Conservation (phyloP, 2,888 invertebrate species). For the Lithosia quadra region DNA sequence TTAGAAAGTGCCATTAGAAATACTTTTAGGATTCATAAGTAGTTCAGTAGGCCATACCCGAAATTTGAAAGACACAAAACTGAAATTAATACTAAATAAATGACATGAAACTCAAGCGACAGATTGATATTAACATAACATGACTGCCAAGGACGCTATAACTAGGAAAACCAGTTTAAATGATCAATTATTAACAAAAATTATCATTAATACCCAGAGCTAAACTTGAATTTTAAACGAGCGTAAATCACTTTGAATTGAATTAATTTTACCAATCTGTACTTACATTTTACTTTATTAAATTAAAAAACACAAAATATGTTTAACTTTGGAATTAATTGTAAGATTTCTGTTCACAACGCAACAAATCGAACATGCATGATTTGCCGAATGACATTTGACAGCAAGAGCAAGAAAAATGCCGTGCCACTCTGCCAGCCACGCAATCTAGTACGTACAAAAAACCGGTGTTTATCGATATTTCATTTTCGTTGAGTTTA, state of each 20-base stretch:
- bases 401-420: conserved; percentile 51
- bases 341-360: conserved; percentile 49
- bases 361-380: conserved; percentile 67
- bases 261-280: conserved; percentile 16
- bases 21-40: conserved; percentile 47
- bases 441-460: conserved; percentile 19
- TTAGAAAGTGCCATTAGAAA: conserved; percentile 57
- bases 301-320: conserved; percentile 44
- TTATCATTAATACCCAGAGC: conserved; percentile 31
- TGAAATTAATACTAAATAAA: conserved; percentile 23
- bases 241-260: neutral
- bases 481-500: neutral
- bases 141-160: conserved; percentile 66
- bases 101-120: conserved; percentile 16
- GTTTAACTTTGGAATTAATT: conserved; percentile 50
- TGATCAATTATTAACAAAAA: conserved; percentile 60
- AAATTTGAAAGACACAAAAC: conserved; percentile 30
- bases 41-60: conserved; percentile 61
- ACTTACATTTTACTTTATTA: conserved; percentile 52
- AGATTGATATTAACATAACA: conserved; percentile 59
- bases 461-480: conserved; percentile 38
- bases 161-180: conserved; percentile 72
- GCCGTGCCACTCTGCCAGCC: no score
- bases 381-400: conserved; percentile 71
- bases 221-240: conserved; percentile 10